phyloP scores from a whole-genome alignment of 2,888 invertebrate species.

The Siphlonurus alternatus region DNA sequence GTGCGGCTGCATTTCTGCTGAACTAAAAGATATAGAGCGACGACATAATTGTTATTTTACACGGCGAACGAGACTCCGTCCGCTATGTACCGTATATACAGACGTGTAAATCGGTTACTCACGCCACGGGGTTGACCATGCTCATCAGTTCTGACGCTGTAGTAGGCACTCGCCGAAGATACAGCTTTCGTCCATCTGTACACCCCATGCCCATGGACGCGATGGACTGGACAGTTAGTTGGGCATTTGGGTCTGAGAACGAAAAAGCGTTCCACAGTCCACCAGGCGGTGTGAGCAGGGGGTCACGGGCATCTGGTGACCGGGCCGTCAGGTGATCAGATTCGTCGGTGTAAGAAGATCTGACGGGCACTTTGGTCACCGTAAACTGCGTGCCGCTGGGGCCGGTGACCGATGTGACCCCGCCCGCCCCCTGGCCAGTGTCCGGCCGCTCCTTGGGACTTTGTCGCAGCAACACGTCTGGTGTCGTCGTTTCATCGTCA shows the following conservation, averaged over 20 bases:
- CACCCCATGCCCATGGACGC: conserved; percentile 45
- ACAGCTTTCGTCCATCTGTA: conserved; percentile 72
- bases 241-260: conserved; percentile 15
- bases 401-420: neutral
- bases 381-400: neutral
- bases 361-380: neutral
- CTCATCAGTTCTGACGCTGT: conserved; percentile 73
- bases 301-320: conserved; percentile 8
- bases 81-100: too few species aligned
- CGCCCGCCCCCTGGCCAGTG: neutral
- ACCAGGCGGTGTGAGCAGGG: conserved; percentile 11
- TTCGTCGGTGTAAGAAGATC: neutral
- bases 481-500: neutral
- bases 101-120: too few species aligned
- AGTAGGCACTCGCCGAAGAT: conserved; percentile 65
- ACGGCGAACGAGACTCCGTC: too few species aligned
- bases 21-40: too few species aligned
- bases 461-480: neutral
- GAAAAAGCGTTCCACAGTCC: conserved; percentile 15
- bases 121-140: conserved; percentile 69
- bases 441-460: neutral
- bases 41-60: too few species aligned
- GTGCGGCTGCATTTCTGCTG: too few species aligned
- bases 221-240: conserved; percentile 13
- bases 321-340: neutral